Conservation (phyloP, 2,113 vertebrate species). For the Seriola dumerili region DNA sequence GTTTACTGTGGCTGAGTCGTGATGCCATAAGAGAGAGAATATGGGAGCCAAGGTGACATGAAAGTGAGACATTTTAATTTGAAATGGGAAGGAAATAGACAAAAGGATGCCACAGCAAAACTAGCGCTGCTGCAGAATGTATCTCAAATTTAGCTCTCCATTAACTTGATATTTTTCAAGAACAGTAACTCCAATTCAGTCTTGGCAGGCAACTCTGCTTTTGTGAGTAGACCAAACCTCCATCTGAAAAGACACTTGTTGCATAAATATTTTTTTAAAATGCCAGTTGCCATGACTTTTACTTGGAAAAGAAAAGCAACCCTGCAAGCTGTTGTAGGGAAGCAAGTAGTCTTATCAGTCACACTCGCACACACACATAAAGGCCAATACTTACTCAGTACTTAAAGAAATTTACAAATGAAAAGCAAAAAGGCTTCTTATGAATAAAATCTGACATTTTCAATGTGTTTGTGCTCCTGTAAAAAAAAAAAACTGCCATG, state of each 20-base stretch:
- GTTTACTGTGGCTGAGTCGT: not conserved
- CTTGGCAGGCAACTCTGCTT: not conserved
- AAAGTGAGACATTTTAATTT: not conserved
- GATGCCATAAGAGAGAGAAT: not conserved
- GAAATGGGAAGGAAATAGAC: not conserved
- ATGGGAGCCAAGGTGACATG: not conserved
- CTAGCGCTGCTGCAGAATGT: not conserved
- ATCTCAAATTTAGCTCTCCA: not conserved
- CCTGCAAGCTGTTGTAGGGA: not conserved
- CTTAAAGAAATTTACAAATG: constrained; percentile 13
- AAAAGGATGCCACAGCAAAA: not conserved
- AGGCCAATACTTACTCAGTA: not conserved
- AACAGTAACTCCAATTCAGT: not conserved
- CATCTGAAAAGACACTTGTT: constrained; percentile 10
- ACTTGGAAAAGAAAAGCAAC: not conserved
- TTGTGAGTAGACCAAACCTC: not conserved
- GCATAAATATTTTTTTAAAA: not conserved
- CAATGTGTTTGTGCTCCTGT: not conserved
- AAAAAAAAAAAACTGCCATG: not conserved
- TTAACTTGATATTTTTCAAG: not conserved
- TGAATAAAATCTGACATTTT: constrained; percentile 26
- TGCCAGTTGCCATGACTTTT: not conserved
- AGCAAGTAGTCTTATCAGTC: not conserved
- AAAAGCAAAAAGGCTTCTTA: constrained; percentile 10
- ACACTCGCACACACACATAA: not conserved